Evolutionary conservation across 2,888 invertebrate species (phyloP), one percentile per base, ranked within the genome.

Genomic region (Cyrtodaria siliqua): DNA sequence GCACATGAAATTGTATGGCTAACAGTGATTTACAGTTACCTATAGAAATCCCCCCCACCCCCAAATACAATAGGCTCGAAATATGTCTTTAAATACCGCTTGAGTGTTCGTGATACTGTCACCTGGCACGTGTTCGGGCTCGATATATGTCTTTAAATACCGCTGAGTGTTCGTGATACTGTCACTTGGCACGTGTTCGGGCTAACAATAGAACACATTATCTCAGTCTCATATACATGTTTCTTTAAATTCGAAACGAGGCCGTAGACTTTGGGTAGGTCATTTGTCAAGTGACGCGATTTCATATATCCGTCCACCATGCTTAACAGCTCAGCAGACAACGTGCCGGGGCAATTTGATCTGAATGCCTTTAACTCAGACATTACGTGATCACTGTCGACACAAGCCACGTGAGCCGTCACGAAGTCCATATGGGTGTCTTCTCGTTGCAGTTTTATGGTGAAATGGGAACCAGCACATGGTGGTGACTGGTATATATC

Each of bases 401-500:
- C n/a, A 9, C 52, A 24, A 1, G 53, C 44, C 12, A 59, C 47
- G 1, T 50, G 29, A 20, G 64, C 71, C 16, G 60, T 61, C 16
- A 79, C 75, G 47, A 50, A 56, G 33, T 79, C 71, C 79, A 79
- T 79, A 27, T 67, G 74, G 2, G 75, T 75, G 18, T 52, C 57
- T 23, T 75, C 74, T 50, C 26, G 57, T 29, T 38, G 47, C 2
- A 79, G 33, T 52, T 71, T 71, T 1, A 69, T 57, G n/a, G 38
- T 53, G 63, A 68, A 72, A 6, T 40, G 8, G 16, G 33, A 50
- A 4, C 20, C 50, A 1, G 68, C 56, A 33, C 79, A 79, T 0
- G 68, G 64, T 33, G 71, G 75, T 1, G 42, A 50, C 8, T 57
- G 68, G 47, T 79, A 79, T 0, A 75, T 60, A 2, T 49, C 42